Conservation (phyloP, 2,888 invertebrate species). For the Gnatocerus cornutus region DNA sequence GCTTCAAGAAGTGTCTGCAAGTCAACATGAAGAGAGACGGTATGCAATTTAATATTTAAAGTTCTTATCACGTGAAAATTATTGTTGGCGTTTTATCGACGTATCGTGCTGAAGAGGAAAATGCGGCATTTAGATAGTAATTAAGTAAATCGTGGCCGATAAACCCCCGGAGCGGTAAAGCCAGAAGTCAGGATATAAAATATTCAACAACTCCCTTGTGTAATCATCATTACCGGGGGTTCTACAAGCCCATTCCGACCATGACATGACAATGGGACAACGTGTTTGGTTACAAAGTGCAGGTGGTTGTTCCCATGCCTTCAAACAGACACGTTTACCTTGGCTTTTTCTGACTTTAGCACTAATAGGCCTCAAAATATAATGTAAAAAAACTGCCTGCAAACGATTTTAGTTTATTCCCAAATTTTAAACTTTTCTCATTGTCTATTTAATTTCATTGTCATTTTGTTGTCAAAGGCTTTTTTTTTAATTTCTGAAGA, state of each 20-base stretch:
- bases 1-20: slow-evolving; percentile 91
- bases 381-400: no score
- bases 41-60: slow-evolving; percentile 71
- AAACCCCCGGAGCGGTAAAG: slow-evolving; percentile 38
- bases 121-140: slow-evolving; percentile 50
- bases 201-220: slow-evolving; percentile 61
- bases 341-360: not conserved
- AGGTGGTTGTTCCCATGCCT: slow-evolving; percentile 48
- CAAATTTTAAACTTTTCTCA: no score
- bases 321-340: slow-evolving; percentile 21
- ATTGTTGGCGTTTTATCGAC: slow-evolving; percentile 25
- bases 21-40: slow-evolving; percentile 97
- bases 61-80: slow-evolving; percentile 13
- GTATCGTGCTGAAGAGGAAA: slow-evolving; percentile 41
- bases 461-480: no score
- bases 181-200: slow-evolving; percentile 66
- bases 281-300: slow-evolving; percentile 49
- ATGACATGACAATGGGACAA: slow-evolving; percentile 68
- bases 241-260: slow-evolving; percentile 57
- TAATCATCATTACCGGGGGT: slow-evolving; percentile 62
- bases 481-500: no score
- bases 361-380: not conserved
- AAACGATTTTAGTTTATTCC: no score
- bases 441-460: no score
- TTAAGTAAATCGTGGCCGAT: slow-evolving; percentile 46